Evolutionary conservation across 2,888 invertebrate genomes (phyloP).

Genomic region (Eucriotettix oculatus): DNA sequence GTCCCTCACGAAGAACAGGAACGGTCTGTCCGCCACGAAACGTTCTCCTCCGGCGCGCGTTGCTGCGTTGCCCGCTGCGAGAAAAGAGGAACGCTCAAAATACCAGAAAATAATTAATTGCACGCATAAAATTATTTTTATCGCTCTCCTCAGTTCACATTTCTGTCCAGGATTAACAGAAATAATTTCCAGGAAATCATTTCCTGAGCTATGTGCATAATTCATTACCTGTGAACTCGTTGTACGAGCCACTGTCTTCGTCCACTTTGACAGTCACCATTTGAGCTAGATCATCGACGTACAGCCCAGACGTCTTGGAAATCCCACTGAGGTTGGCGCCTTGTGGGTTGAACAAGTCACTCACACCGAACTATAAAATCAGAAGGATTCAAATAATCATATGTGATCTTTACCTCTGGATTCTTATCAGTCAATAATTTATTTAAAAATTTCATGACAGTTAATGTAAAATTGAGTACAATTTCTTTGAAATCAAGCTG

Average conservation of each 20-base stretch:
- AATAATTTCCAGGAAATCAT: too few species aligned
- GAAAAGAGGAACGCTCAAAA: too few species aligned
- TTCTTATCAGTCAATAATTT: neutral
- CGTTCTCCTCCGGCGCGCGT: conserved; percentile 3
- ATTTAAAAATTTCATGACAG: too few species aligned
- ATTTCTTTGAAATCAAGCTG: neutral
- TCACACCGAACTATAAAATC: conserved; percentile 34
- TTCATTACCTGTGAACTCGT: conserved; percentile 30
- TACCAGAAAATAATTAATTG: too few species aligned
- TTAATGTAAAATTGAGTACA: too few species aligned
- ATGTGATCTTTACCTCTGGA: neutral
- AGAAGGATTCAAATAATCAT: neutral
- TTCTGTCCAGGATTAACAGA: too few species aligned
- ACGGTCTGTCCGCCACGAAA: conserved; percentile 18
- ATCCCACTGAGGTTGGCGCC: conserved; percentile 41
- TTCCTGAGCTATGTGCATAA: too few species aligned
- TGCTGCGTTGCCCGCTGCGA: too few species aligned
- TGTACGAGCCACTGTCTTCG: conserved; percentile 32
- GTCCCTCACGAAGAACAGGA: conserved; percentile 18
- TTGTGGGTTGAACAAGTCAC: conserved; percentile 35
- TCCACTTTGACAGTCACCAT: conserved; percentile 45
- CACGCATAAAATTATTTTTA: too few species aligned
- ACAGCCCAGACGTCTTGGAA: conserved; percentile 40
- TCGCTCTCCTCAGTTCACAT: too few species aligned
- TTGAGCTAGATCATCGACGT: conserved; percentile 47